A percentile compares a stretch with the other conserved stretches of the same genome.
Conservation (phyloP, 2,797 vertebrate genomes). For the Eidolon dupreanum region DNA sequence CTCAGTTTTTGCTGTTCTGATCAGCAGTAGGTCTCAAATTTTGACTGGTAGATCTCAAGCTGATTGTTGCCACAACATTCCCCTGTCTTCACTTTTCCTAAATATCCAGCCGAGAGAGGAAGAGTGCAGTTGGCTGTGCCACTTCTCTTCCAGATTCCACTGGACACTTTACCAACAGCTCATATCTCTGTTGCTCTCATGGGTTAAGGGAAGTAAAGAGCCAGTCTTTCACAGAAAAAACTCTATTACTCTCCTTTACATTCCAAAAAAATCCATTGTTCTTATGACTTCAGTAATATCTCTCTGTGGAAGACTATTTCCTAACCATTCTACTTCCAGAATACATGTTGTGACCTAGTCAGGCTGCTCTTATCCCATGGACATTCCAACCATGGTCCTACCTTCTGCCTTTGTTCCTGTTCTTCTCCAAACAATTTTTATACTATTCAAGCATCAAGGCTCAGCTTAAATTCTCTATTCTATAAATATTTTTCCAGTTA, state of each 20-base stretch:
- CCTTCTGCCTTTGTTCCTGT: neutral
- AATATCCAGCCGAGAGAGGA: neutral
- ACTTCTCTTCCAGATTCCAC: neutral
- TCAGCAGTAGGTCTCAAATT: neutral
- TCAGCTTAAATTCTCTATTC: neutral
- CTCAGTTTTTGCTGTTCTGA: neutral
- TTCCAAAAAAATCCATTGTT: constrained; percentile 2
- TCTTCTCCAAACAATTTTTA: neutral
- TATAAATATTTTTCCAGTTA: neutral
- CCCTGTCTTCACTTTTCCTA: neutral
- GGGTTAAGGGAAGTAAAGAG: neutral
- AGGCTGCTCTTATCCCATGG: neutral
- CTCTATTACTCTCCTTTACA: neutral
- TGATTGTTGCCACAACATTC: neutral
- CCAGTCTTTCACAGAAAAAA: neutral
- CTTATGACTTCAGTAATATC: neutral
- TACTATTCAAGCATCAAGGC: neutral
- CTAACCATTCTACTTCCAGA: neutral
- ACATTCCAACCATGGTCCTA: neutral
- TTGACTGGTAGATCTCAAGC: too few species aligned
- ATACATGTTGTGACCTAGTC: neutral
- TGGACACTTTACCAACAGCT: neutral
- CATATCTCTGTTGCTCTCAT: neutral
- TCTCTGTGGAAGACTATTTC: neutral
- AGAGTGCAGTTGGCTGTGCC: neutral